phyloP scores from a whole-genome alignment of 2,797 vertebrate genomes.

The Oreortyx pictus region DNA sequence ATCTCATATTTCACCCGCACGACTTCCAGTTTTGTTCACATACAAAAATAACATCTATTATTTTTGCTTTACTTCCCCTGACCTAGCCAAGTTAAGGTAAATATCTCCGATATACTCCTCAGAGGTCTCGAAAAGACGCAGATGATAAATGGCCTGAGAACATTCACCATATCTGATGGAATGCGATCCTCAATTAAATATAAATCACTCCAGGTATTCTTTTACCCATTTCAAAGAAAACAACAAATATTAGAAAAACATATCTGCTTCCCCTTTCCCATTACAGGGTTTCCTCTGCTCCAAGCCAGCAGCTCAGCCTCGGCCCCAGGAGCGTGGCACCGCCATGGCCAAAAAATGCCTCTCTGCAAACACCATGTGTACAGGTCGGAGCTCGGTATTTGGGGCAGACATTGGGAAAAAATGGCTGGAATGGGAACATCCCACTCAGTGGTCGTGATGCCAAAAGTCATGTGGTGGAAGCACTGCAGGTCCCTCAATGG shows the following conservation, averaged over 20 bases:
- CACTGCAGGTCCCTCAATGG: not conserved
- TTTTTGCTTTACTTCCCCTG: conserved; percentile 76
- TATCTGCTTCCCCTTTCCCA: conserved; percentile 66
- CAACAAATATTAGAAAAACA: conserved; percentile 73
- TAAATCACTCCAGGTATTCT: conserved; percentile 79
- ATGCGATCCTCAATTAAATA: conserved; percentile 74
- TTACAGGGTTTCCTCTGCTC: conserved; percentile 66
- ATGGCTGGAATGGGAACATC: not conserved
- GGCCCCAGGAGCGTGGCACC: conserved; percentile 7
- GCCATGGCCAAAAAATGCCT: not conserved
- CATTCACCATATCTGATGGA: conserved; percentile 72
- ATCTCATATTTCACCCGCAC: conserved; percentile 62
- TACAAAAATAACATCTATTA: conserved; percentile 66
- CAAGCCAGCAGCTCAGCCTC: conserved; percentile 60
- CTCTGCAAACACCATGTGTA: not conserved
- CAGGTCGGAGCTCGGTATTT: not conserved
- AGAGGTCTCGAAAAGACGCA: conserved; percentile 66
- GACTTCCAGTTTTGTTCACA: conserved; percentile 61
- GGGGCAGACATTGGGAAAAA: not conserved
- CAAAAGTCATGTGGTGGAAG: not conserved
- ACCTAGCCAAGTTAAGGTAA: conserved; percentile 73
- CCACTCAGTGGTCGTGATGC: not conserved
- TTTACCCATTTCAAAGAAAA: conserved; percentile 72
- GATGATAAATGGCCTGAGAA: conserved; percentile 70
- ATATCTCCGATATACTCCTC: conserved; percentile 57